phyloP scores from a whole-genome alignment of 2,797 vertebrate species.

The Lycodopsis pacificus region DNA sequence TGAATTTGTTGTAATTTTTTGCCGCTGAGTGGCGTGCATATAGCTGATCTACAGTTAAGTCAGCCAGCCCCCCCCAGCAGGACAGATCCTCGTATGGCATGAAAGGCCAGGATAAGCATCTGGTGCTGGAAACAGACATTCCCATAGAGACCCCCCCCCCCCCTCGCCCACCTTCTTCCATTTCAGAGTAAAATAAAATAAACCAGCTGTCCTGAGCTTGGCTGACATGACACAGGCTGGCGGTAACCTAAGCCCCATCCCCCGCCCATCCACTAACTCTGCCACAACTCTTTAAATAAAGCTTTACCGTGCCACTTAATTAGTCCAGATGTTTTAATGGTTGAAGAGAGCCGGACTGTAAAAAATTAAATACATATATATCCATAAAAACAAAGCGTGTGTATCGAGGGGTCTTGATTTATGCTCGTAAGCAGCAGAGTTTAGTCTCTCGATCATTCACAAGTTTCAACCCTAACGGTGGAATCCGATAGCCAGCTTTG shows the following conservation, averaged over 20 bases:
- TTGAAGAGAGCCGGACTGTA: slow-evolving; percentile 39
- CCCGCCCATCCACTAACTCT: slow-evolving; percentile 27
- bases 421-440: slow-evolving; percentile 54
- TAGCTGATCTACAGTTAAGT: slow-evolving; percentile 50
- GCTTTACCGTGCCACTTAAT: slow-evolving; percentile 73
- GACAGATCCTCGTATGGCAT: slow-evolving; percentile 67
- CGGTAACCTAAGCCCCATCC: slow-evolving; percentile 54
- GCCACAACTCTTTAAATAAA: slow-evolving; percentile 73
- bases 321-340: slow-evolving; percentile 79
- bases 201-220: slow-evolving; percentile 66
- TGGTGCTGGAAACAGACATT: slow-evolving; percentile 68
- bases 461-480: slow-evolving; percentile 8
- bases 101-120: slow-evolving; percentile 72
- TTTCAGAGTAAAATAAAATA: slow-evolving; percentile 75
- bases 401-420: slow-evolving; percentile 43
- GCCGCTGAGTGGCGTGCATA: slow-evolving; percentile 14
- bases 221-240: slow-evolving; percentile 66
- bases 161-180: slow-evolving; percentile 43
- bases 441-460: slow-evolving; percentile 51
- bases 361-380: slow-evolving; percentile 29
- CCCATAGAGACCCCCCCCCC: slow-evolving; percentile 48
- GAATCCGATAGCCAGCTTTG: neutral
- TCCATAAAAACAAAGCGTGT: slow-evolving; percentile 39
- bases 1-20: neutral
- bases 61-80: slow-evolving; percentile 33